Base-by-base conservation (phyloP, 2,888 invertebrate species). In the Himalopsyche anomala region DNA sequence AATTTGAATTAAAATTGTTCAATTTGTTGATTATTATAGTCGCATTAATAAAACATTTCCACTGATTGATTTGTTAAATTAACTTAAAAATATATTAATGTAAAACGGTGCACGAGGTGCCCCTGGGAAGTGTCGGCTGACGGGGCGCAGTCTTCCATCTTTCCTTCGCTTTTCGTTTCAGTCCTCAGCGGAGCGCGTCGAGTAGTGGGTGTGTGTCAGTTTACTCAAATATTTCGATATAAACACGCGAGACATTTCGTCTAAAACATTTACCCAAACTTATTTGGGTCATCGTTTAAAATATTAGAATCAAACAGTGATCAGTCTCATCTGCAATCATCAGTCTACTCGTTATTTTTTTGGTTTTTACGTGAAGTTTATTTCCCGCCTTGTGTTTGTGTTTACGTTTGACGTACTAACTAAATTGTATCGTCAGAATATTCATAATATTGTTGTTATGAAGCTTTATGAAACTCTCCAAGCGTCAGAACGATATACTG, bases 261-360 rank as follows among this genome's bases (percentile, higher is more conserved):
- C 84, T 82, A 84, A 87, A 86, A 87, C 84, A 84, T 84, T 80
- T 28, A 81, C 62, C 81, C 56, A 85, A 83, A 86, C 84, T 83
- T 85, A 87, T 87, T 87, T 87, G 82, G 87, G 87, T 87, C 87
- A 87, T 15, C 83, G 69, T 80, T 87, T 79, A 82, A 82, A 74
- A 81, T 84, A 81, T 62, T 62, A 55, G 19, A 56, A 56, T 80
- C 42, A 42, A 51, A 85, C 80, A 80, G 83, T 83, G 83, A 80
- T 81, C 19, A 81, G 19, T 74, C 55, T 80, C n/a, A 69, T 83
- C 56, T 80, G 56, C 55, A 80, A 86, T 82, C 38, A 38, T 12
- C 36, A 38, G 15, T 74, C 74, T 36, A 74, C 51, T 74, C 74
- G 15, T 9, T 69, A 36, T 28, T 6, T 69, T 74, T 38, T 12